phyloP scores from a whole-genome alignment of 2,113 vertebrate species.

The Microcebus jonahi region DNA sequence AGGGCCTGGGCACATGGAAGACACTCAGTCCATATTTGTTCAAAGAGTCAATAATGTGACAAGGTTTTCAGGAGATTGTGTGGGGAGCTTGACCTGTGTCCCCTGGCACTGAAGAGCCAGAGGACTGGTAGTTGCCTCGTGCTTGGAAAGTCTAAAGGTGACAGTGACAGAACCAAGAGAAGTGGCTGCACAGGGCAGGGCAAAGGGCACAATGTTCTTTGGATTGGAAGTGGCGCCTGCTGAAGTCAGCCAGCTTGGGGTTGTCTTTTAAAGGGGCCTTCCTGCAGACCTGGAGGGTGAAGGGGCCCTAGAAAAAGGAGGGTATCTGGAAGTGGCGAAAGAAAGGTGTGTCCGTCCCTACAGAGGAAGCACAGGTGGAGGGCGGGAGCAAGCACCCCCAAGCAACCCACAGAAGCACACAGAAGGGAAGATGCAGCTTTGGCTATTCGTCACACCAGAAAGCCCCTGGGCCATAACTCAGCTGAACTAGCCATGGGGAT shows the following conservation, averaged over 20 bases:
- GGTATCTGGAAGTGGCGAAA: neutral
- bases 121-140: neutral
- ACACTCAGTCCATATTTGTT: neutral
- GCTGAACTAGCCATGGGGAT: neutral
- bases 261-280: neutral
- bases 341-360: too few relatives aligned
- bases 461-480: neutral
- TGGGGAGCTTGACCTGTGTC: neutral
- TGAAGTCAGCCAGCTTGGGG: neutral
- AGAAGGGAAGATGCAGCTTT: neutral
- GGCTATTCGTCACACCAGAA: neutral
- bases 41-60: neutral
- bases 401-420: neutral
- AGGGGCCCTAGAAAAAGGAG: neutral
- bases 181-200: neutral
- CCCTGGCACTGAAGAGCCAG: too few relatives aligned
- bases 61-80: neutral
- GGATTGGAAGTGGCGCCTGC: neutral
- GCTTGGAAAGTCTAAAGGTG: neutral
- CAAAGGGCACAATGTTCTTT: neutral
- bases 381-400: neutral
- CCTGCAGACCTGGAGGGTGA: neutral
- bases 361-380: neutral
- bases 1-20: neutral
- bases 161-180: neutral